These are phyloP conservation scores for Magallana ariakensis DNA, from an alignment of 1,140 invertebrate genomes.

Conservation along the genomic window DNA sequence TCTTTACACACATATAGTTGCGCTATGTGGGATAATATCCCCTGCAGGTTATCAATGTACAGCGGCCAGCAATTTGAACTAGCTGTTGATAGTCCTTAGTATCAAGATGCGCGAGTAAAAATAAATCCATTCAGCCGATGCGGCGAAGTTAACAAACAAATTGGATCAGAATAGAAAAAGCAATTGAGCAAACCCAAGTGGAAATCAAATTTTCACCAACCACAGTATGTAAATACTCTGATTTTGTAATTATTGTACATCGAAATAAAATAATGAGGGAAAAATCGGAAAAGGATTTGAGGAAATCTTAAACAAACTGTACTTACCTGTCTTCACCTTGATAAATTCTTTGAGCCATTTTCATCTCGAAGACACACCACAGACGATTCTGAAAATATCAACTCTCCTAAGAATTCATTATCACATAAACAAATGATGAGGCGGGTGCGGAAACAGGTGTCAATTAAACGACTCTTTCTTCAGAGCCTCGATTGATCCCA, in stretches of 20 bases:
- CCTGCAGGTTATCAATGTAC: background rate
- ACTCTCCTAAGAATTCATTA: conserved; percentile 10
- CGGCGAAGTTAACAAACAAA: background rate
- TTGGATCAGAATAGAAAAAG: too few relatives aligned
- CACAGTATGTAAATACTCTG: too few relatives aligned
- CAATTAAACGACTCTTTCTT: background rate
- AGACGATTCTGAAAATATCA: background rate
- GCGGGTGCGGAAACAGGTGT: background rate
- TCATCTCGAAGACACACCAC: background rate
- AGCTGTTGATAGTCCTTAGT: too few relatives aligned
- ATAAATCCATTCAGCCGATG: background rate
- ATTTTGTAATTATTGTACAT: too few relatives aligned
- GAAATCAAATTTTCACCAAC: too few relatives aligned
- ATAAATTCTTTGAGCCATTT: background rate
- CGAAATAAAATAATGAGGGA: too few relatives aligned
- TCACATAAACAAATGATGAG: background rate
- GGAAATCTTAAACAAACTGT: too few relatives aligned
- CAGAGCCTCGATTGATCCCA: background rate
- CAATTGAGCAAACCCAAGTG: too few relatives aligned
- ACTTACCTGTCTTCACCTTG: background rate
- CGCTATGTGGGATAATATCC: background rate
- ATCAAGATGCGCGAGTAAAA: too few relatives aligned
- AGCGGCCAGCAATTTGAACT: too few relatives aligned
- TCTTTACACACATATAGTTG: background rate
- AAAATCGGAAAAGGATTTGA: too few relatives aligned